phyloP scores from a whole-genome alignment of 2,888 invertebrate genomes.

The Anaspis maculata region DNA sequence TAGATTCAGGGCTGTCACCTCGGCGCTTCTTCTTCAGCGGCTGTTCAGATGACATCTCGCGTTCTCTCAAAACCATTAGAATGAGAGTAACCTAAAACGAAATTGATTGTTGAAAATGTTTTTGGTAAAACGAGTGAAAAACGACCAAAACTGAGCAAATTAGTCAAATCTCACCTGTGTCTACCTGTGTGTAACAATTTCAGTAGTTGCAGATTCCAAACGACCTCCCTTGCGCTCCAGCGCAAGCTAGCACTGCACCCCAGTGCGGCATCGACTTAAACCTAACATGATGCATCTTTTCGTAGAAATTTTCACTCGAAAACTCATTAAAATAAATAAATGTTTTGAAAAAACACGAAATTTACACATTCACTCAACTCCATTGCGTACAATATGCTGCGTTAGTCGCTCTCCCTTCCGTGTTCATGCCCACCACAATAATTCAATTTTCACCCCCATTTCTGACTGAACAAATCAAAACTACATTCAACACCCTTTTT shows the following conservation, averaged over 20 bases:
- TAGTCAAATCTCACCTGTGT: constrained; percentile 11
- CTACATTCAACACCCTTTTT: too few species aligned
- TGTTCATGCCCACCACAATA: constrained; percentile 7
- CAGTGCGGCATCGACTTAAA: too few species aligned
- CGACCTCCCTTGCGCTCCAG: too few species aligned
- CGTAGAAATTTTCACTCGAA: too few species aligned
- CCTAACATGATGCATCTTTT: too few species aligned
- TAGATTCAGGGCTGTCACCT: constrained; percentile 48
- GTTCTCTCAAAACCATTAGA: constrained; percentile 21
- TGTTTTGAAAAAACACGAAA: constrained; percentile 24
- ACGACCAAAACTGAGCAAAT: not conserved
- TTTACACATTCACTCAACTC: constrained; percentile 45
- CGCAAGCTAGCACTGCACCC: too few species aligned
- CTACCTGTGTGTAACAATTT: constrained; percentile 21
- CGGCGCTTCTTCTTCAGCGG: constrained; percentile 79
- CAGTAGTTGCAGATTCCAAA: constrained; percentile 21
- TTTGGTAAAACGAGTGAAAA: too few species aligned
- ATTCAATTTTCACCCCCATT: not conserved
- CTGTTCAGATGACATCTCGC: constrained; percentile 54
- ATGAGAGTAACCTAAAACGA: not conserved
- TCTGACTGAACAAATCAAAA: not conserved
- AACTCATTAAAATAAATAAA: constrained; percentile 16
- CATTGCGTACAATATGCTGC: constrained; percentile 61
- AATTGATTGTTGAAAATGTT: too few species aligned
- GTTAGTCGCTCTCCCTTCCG: constrained; percentile 41